Conservation (phyloP, 2,888 invertebrate species). For the Agrochola macilenta region DNA sequence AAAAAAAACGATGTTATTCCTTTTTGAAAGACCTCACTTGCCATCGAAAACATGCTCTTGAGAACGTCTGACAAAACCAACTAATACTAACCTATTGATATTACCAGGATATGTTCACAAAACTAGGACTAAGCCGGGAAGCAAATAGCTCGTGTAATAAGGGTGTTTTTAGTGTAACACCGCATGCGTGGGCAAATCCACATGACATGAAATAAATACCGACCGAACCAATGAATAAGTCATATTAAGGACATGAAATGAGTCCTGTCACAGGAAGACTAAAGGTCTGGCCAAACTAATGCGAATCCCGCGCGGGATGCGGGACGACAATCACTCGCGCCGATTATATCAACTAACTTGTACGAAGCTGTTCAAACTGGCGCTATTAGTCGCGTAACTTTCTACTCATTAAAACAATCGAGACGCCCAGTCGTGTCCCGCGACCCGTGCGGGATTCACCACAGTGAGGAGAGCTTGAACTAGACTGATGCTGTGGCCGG, state of each 20-base stretch:
- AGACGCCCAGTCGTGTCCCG: not conserved
- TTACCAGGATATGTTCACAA: conserved; percentile 67
- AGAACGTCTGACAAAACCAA: conserved; percentile 41
- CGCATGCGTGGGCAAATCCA: not conserved
- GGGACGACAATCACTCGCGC: not conserved
- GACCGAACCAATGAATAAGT: not conserved
- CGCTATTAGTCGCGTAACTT: not conserved
- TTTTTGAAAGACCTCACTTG: not conserved
- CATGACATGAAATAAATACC: not conserved
- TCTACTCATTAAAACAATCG: not conserved
- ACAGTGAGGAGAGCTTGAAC: not conserved
- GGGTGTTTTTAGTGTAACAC: not conserved
- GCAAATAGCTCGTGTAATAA: conserved; percentile 12
- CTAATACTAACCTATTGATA: conserved; percentile 63
- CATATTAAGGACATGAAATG: not conserved
- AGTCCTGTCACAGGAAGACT: not conserved
- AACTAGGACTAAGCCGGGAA: conserved; percentile 35
- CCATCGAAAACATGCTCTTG: not conserved
- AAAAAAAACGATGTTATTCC: not conserved
- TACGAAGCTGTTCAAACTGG: not conserved
- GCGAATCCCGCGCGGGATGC: not conserved
- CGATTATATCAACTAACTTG: not conserved
- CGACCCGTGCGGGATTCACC: not conserved
- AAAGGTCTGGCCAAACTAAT: not conserved
- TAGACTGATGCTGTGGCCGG: not conserved